Percentiles rank a stretch among this genome's conserved stretches.
Conservation (phyloP, 2,113 vertebrate genomes). For the Callipepla californica region DNA sequence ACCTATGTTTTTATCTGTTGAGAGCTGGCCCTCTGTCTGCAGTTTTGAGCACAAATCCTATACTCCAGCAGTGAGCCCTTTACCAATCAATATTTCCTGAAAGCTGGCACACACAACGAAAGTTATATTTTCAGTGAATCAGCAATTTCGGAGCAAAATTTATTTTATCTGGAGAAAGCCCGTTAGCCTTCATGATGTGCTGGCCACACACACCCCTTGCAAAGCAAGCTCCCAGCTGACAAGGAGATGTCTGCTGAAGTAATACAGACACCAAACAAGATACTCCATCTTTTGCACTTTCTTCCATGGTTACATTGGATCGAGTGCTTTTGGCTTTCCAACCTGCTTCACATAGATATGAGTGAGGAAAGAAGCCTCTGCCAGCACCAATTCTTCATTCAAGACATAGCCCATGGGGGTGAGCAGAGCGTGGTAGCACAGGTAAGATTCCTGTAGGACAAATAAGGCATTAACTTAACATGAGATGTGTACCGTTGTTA, state of each 20-base stretch:
- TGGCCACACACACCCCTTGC: not conserved
- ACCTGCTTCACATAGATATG: not conserved
- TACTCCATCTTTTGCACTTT: not conserved
- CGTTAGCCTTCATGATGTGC: not conserved
- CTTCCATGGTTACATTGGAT: not conserved
- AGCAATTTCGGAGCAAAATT: not conserved
- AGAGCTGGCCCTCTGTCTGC: not conserved
- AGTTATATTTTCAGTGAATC: slow-evolving; percentile 19
- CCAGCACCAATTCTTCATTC: not conserved
- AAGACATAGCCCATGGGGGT: not conserved
- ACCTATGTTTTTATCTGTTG: not conserved
- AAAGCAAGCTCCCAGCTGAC: not conserved
- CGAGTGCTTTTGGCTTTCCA: not conserved
- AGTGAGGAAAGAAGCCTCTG: not conserved
- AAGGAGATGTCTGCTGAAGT: not conserved
- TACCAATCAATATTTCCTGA: not conserved
- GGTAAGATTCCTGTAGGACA: not conserved
- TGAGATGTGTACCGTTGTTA: not conserved
- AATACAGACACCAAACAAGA: not conserved
- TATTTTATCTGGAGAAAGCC: not conserved
- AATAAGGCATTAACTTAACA: not conserved
- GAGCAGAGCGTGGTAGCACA: not conserved
- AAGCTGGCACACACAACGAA: not conserved
- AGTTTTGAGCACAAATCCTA: slow-evolving; percentile 12
- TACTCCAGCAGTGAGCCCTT: not conserved